Conservation (phyloP, 1,140 invertebrate genomes). For the Ditylenchus dipsaci region DNA sequence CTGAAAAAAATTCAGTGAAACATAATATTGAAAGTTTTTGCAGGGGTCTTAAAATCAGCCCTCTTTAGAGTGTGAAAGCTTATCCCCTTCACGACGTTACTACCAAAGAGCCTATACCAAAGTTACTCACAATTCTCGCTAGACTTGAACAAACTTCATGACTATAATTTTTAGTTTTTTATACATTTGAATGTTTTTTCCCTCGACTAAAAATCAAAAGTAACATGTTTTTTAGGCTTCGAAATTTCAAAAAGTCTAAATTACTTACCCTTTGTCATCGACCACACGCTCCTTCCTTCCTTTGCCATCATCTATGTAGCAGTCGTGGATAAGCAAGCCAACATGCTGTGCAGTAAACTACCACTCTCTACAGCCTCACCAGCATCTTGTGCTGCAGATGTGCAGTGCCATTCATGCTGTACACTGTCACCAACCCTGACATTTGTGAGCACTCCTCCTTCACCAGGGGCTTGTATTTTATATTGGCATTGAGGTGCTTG, state of each 20-base stretch:
- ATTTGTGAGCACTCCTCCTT: constrained; percentile 10
- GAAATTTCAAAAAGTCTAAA: neutral
- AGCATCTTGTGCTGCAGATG: neutral
- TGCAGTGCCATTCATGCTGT: constrained; percentile 30
- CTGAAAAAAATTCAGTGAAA: too few relatives aligned
- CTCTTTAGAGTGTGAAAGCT: too few relatives aligned
- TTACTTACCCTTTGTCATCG: constrained; percentile 16
- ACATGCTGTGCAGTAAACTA: neutral
- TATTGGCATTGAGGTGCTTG: constrained; percentile 33
- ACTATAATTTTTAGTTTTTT: too few relatives aligned
- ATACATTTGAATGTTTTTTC: too few relatives aligned
- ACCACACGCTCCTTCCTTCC: constrained; percentile 14
- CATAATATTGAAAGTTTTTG: too few relatives aligned
- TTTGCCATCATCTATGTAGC: constrained; percentile 28
- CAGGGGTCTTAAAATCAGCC: too few relatives aligned
- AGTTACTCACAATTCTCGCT: too few relatives aligned
- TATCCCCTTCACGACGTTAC: too few relatives aligned
- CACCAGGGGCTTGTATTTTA: constrained; percentile 9
- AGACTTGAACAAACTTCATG: too few relatives aligned
- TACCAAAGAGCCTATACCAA: too few relatives aligned
- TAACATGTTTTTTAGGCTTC: too few relatives aligned
- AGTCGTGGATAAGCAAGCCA: constrained; percentile 29
- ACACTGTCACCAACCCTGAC: constrained; percentile 30
- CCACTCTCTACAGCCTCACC: neutral
- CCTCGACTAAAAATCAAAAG: too few relatives aligned